phyloP scores from a whole-genome alignment of 2,113 vertebrate species.

The Chiloscyllium plagiosum region DNA sequence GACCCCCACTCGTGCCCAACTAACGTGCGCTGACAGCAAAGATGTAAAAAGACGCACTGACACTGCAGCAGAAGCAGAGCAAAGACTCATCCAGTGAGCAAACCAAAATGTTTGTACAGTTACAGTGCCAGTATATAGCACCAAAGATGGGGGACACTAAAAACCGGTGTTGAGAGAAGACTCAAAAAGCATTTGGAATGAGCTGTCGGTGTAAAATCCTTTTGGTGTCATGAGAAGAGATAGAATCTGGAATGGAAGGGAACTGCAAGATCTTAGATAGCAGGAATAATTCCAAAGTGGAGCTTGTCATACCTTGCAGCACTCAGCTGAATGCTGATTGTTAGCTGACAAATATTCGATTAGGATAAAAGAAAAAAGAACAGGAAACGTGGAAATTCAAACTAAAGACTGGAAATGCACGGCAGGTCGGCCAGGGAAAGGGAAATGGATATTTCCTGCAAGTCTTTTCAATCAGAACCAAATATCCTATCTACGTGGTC shows the following conservation, averaged over 20 bases:
- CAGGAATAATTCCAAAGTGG: not conserved
- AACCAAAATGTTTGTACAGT: not conserved
- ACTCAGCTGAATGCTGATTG: not conserved
- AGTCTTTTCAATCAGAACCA: not conserved
- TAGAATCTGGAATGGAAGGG: slow-evolving; percentile 10
- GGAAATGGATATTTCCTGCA: not conserved
- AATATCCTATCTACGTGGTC: not conserved
- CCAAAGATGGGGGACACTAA: not conserved
- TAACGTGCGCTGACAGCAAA: not conserved
- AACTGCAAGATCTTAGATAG: not conserved
- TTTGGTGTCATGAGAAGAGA: slow-evolving; percentile 27
- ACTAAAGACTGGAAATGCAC: not conserved
- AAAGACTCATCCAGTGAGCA: not conserved
- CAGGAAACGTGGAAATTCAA: not conserved
- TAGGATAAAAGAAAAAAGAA: not conserved
- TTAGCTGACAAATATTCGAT: not conserved
- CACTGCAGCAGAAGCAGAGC: not conserved
- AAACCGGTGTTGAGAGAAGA: not conserved
- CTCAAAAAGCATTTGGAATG: not conserved
- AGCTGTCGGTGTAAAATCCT: not conserved
- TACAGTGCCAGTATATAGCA: not conserved
- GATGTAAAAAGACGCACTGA: not conserved
- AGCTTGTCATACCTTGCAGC: not conserved
- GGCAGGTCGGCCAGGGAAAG: not conserved
- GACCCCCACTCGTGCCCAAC: not conserved